Evolutionary conservation across 1,140 invertebrate genomes (phyloP), one percentile per base, ranked within the genome.

Genomic region (Micrasema longulum): DNA sequence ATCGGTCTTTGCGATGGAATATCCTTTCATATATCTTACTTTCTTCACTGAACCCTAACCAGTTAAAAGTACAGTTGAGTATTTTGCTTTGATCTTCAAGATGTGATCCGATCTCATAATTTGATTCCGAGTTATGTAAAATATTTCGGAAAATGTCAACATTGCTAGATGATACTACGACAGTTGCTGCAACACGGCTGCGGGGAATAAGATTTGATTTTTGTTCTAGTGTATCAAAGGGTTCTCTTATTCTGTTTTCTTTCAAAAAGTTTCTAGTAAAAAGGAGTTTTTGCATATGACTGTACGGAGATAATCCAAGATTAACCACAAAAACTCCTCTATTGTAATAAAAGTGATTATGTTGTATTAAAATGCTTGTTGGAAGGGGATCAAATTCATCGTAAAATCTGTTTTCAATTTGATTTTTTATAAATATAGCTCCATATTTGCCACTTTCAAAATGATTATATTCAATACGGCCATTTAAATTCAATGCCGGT

Each of bases 11-110:
- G 65, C 95, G 88, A 78, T 97, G 93, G 80, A 97, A 97, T 6
- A 97, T 81, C 79, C 93, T 84, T 20, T 91, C 87, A 77, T 93
- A 95, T 66, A 97, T 92, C 77, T 89, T 87, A 50, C 89, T 87
- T 79, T 96, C 94, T 71, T 92, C 89, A 1, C 87, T 86, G 76
- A 87, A 91, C 12, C 96, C 95, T 71, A 99, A 88, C 93, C 96
- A 99, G 79, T 99, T 99, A 77, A 89, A 93, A 3, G 94, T 94
- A 72, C 95, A 97, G 80, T 98, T 95, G 7, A 99, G 93, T n/a
- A 90, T 85, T 82, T 94, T 92, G 76, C 95, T 97, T 78, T 98
- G 97, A 80, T 98, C 96, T 77, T 94, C 91, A 1, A 99, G 85
- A 79, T 99, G 97, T 1, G 95, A 97, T 1, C 95, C 96, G 52